A percentile compares a stretch with the other conserved stretches of the same genome.
Evolutionary conservation across 1,140 invertebrate genomes (phyloP).

Genomic region (Frieseomelitta varia): DNA sequence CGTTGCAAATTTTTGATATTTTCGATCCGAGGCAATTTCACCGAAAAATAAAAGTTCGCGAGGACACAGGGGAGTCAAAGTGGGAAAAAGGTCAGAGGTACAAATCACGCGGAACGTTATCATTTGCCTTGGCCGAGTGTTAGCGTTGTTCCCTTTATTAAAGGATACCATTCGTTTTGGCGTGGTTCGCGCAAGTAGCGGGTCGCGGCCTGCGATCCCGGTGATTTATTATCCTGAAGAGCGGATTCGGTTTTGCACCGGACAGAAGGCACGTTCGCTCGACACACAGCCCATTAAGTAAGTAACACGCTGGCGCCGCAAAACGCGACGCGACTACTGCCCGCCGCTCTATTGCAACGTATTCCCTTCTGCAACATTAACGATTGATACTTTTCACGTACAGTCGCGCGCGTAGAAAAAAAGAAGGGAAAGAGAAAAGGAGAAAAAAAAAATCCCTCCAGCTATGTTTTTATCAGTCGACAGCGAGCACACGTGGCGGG

Average conservation of each 20-base stretch:
- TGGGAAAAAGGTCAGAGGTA: neutral
- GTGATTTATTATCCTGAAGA: slow-evolving; percentile 54
- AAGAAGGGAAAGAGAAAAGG: no score
- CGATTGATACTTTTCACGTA: slow-evolving; percentile 37
- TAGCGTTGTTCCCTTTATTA: slow-evolving; percentile 35
- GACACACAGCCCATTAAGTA: slow-evolving; percentile 63
- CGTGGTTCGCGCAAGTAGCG: slow-evolving; percentile 18
- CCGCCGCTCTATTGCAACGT: slow-evolving; percentile 37
- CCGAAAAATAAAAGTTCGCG: neutral
- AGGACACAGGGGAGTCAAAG: neutral
- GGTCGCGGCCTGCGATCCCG: slow-evolving; percentile 17
- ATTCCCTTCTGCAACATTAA: slow-evolving; percentile 40
- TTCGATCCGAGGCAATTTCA: neutral
- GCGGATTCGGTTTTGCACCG: slow-evolving; percentile 52
- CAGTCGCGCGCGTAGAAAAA: neutral
- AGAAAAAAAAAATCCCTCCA: no score
- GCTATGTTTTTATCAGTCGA: neutral
- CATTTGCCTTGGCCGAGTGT: slow-evolving; percentile 16
- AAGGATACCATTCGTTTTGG: slow-evolving; percentile 39
- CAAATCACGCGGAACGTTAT: slow-evolving; percentile 29
- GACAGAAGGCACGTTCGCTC: slow-evolving; percentile 59
- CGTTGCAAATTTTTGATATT: neutral
- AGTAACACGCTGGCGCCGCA: slow-evolving; percentile 42
- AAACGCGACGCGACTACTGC: slow-evolving; percentile 41
- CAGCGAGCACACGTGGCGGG: neutral